These are phyloP conservation scores for Solen grandis DNA, from an alignment of 1,140 invertebrate genomes.

Conservation along the genomic window DNA sequence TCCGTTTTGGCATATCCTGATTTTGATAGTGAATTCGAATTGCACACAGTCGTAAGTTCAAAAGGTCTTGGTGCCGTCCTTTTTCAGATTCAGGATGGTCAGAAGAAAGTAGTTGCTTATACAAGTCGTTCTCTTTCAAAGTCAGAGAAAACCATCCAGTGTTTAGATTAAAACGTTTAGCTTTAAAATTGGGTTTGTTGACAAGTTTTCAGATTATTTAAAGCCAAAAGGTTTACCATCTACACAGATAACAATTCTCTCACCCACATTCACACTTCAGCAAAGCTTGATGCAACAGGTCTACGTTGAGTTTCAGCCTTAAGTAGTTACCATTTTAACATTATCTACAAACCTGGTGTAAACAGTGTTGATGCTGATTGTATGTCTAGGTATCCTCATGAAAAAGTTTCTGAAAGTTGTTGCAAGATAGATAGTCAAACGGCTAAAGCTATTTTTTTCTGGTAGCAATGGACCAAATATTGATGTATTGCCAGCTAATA, in stretches of 20 bases:
- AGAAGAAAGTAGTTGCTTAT: too few species aligned
- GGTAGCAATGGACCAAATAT: too few species aligned
- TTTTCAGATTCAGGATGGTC: background rate
- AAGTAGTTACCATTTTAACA: background rate
- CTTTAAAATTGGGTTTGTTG: too few species aligned
- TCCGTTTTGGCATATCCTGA: background rate
- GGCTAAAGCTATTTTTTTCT: background rate
- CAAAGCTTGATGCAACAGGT: too few species aligned
- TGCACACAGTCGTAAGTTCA: background rate
- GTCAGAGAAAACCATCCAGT: too few species aligned
- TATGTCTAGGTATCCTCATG: background rate
- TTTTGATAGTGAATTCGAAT: background rate
- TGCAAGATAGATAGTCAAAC: background rate
- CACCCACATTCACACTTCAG: too few species aligned
- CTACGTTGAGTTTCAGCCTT: background rate
- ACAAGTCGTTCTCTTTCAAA: background rate
- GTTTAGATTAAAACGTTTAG: too few species aligned
- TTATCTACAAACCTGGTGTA: too few species aligned
- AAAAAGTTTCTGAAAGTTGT: background rate
- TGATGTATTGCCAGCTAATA: too few species aligned
- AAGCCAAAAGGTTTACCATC: too few species aligned
- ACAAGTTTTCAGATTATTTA: too few species aligned
- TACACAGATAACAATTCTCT: too few species aligned
- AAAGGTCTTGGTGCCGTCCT: background rate
- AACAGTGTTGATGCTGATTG: conserved; percentile 6